Base-by-base conservation (phyloP, 2,113 vertebrate genomes). In the cattle (Bos taurus) region DNA sequence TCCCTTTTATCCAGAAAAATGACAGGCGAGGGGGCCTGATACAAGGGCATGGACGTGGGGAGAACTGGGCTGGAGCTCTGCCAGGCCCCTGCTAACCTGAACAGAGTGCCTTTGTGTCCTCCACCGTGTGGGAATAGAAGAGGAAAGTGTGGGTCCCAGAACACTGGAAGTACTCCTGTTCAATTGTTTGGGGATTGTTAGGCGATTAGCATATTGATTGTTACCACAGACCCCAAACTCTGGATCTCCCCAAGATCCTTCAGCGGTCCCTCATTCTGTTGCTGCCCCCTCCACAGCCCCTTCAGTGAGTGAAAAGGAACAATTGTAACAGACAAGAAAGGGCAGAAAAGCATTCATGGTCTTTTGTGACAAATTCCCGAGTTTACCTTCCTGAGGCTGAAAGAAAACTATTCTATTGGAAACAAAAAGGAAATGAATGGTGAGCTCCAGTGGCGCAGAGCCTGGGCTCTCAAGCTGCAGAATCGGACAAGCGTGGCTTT, bases 151-250 rank as follows among this genome's bases (percentile, higher is more conserved):
- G 54, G 50, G 19, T 86, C 30, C 17, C 46, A 94, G 92, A 60
- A 54, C 13, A n/a, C 62, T 62, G 52, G 48, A 36, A 56, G n/a
- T 40, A 60, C 52, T 81, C 43, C 78, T 54, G n/a, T 23, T 83
- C 83, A 88, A 60, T 17, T 89, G 40, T 88, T 33, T 36, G 57
- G 77, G 40, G 40, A 93, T 36, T 94, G 89, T 74, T 83, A 83
- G 25, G 81, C 12, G 17, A 94, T 95, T 89, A 88, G 81, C 94
- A 95, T 89, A 89, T 14, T 23, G 57, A 95, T 84, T 64, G 85
- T 90, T 81, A 46, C 50, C 57, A 87, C 46, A 95, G 86, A 82
- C 85, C 90, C 57, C 10, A 78, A 88, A 86, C 54, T 96, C 91
- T 64, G 57, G 56, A 40, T 96, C 40, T 52, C 36, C 87, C 57